Evolutionary conservation across 2,888 invertebrate species (phyloP).

Genomic region (Tipula lateralis): DNA sequence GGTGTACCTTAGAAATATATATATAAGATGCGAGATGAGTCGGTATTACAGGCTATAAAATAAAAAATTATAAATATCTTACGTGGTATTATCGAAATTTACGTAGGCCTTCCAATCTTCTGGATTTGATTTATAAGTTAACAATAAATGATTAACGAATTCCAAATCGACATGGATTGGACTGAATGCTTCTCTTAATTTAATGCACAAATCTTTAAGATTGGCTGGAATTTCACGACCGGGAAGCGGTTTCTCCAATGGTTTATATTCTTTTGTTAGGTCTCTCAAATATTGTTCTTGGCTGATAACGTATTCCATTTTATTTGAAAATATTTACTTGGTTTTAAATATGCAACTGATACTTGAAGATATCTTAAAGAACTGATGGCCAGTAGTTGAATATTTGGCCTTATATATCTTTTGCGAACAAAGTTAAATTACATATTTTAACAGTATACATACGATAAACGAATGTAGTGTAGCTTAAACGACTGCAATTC

Average conservation of each 20-base stretch:
- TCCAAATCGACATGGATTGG: background rate
- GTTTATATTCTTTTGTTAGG: background rate
- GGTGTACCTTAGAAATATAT: constrained; percentile 89
- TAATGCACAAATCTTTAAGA: background rate
- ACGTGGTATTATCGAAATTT: background rate
- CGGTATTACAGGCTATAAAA: background rate
- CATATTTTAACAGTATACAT: background rate
- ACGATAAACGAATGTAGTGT: background rate
- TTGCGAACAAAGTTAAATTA: background rate
- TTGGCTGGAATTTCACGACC: background rate
- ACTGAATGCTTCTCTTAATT: background rate
- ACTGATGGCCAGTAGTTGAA: background rate
- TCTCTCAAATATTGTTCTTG: background rate
- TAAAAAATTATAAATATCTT: background rate
- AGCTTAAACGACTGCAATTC: background rate
- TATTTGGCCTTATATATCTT: too few relatives aligned
- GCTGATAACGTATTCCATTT: background rate
- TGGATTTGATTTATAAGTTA: background rate
- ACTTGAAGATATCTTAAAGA: background rate
- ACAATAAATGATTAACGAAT: background rate
- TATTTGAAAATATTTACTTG: too few relatives aligned
- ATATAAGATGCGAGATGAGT: too few relatives aligned
- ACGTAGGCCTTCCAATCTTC: background rate
- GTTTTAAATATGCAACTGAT: background rate
- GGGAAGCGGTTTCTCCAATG: background rate